Conservation (phyloP, 2,113 vertebrate genomes). For the Turnix velox region DNA sequence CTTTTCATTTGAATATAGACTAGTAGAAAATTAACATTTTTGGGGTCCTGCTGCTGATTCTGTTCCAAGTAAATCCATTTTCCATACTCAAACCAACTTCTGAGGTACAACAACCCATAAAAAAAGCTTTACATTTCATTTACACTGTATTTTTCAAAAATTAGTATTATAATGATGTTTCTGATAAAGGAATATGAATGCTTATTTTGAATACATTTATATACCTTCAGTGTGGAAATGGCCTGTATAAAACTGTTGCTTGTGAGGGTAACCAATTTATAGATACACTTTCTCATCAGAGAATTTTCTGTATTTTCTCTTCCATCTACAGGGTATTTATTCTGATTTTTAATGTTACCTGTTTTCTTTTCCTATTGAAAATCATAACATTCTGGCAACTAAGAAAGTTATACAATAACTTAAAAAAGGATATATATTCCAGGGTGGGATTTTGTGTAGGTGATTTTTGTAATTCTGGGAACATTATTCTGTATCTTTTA, state of each 20-base stretch:
- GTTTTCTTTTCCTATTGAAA: background rate
- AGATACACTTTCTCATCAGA: background rate
- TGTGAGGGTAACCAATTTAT: background rate
- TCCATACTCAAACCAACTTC: background rate
- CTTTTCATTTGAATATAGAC: slow-evolving; percentile 54
- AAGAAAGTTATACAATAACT: background rate
- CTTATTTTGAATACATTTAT: background rate
- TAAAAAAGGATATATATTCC: background rate
- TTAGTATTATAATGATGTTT: background rate
- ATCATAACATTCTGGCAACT: background rate
- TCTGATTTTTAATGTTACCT: background rate
- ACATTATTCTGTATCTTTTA: background rate
- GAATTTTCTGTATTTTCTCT: background rate
- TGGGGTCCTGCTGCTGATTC: background rate
- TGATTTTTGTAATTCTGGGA: background rate
- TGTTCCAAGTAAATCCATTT: background rate
- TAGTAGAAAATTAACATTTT: slow-evolving; percentile 6
- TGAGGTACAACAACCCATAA: background rate
- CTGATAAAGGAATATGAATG: background rate
- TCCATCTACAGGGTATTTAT: background rate
- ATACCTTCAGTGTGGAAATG: background rate
- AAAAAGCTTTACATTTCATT: background rate
- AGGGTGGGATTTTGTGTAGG: background rate
- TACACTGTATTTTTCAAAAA: background rate
- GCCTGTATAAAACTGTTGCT: background rate